phyloP scores from a whole-genome alignment of 1,140 invertebrate genomes.

The Medauroidea extradentata region DNA sequence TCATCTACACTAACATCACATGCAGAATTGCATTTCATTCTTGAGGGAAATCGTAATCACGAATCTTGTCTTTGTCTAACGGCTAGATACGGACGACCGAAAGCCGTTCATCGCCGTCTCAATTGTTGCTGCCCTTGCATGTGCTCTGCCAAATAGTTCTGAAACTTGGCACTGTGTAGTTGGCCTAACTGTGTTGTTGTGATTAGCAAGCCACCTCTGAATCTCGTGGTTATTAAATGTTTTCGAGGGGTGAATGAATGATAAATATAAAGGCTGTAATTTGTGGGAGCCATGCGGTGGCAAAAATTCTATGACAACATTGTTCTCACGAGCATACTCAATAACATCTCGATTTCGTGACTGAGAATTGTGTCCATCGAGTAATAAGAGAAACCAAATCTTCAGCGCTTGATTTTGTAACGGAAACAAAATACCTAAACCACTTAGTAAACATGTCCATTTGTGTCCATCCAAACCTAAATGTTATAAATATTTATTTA shows the following conservation, averaged over 20 bases:
- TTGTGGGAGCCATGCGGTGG: slow-evolving; percentile 37
- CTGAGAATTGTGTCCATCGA: slow-evolving; percentile 16
- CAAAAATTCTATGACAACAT: not conserved
- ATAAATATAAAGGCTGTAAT: slow-evolving; percentile 40
- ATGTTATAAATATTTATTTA: too few relatives aligned
- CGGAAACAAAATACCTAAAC: too few relatives aligned
- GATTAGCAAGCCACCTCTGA: slow-evolving; percentile 26
- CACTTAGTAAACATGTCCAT: too few relatives aligned
- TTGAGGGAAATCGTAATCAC: slow-evolving; percentile 32
- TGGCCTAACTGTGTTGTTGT: not conserved
- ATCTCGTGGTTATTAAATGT: slow-evolving; percentile 35
- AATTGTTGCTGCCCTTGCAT: slow-evolving; percentile 34
- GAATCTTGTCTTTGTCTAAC: slow-evolving; percentile 35
- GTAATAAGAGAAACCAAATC: too few relatives aligned
- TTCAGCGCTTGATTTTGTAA: too few relatives aligned
- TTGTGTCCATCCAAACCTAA: too few relatives aligned
- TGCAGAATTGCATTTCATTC: too few relatives aligned
- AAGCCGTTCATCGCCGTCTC: slow-evolving; percentile 40
- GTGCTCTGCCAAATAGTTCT: slow-evolving; percentile 36
- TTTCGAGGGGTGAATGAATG: slow-evolving; percentile 38
- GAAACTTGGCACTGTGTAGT: slow-evolving; percentile 31
- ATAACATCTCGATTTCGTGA: slow-evolving; percentile 19
- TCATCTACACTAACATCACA: too few relatives aligned
- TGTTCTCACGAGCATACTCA: not conserved
- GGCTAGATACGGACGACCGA: slow-evolving; percentile 38